A percentile compares a stretch with the other conserved stretches of the same genome.
phyloP scores from a whole-genome alignment of 1,140 invertebrate genomes.

The Diprion similis region DNA sequence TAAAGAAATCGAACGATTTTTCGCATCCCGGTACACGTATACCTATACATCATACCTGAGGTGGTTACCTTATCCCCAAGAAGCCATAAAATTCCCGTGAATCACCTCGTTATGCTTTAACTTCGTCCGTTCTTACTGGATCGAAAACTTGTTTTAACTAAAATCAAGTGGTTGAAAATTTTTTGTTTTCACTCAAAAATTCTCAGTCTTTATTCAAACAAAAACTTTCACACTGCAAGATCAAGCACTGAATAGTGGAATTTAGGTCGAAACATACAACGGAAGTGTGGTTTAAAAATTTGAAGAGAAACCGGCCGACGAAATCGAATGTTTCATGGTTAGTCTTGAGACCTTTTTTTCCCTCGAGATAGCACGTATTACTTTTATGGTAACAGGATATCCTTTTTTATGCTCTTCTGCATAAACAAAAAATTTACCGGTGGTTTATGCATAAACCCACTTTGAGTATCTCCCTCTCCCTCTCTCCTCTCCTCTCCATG shows the following conservation, averaged over 20 bases:
- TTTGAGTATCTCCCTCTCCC: neutral
- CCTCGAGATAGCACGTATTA: neutral
- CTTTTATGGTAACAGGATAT: neutral
- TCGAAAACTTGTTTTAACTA: too few species aligned
- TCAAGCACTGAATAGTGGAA: too few species aligned
- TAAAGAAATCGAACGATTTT: neutral
- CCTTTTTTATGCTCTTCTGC: neutral
- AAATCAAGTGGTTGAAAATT: too few species aligned
- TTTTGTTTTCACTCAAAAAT: too few species aligned
- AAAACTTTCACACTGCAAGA: too few species aligned
- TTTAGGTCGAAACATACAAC: too few species aligned
- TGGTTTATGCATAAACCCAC: conserved; percentile 2
- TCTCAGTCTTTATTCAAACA: too few species aligned
- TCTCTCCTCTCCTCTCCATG: neutral
- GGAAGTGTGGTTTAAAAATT: too few species aligned
- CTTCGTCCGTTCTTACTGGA: too few species aligned
- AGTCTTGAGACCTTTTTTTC: neutral
- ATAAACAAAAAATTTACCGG: neutral
- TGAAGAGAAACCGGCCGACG: too few species aligned
- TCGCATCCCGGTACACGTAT: neutral
- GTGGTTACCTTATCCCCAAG: neutral
- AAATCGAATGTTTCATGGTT: conserved; percentile 5
- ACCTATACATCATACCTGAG: neutral
- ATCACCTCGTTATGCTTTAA: neutral
- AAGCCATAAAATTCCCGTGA: neutral